phyloP scores from a whole-genome alignment of 64 coral and sea anemone species.

The Montipora efflorescens region DNA sequence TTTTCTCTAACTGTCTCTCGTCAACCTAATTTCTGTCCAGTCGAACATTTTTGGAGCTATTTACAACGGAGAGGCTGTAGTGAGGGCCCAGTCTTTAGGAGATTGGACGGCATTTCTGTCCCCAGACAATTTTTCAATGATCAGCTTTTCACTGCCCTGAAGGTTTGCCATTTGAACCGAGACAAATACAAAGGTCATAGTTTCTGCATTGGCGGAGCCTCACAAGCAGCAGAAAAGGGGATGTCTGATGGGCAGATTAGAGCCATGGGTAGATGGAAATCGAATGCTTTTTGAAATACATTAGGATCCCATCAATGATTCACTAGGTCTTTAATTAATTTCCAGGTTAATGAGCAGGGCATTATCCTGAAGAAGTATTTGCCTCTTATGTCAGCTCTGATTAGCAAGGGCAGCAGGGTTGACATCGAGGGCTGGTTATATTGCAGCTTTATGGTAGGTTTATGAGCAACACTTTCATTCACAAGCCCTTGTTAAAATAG shows the following conservation, averaged over 20 bases:
- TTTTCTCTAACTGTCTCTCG: slow-evolving; percentile 51
- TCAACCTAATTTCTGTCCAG: slow-evolving; percentile 36
- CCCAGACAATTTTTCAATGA: slow-evolving; percentile 34
- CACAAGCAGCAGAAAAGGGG: background rate
- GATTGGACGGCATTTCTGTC: slow-evolving; percentile 25
- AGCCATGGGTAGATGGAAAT: too few species aligned
- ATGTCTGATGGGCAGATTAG: too few species aligned
- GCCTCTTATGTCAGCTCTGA: background rate
- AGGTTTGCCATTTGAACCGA: background rate
- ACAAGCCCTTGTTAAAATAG: background rate
- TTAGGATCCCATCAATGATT: background rate
- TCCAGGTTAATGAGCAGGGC: background rate
- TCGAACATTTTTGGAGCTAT: slow-evolving; percentile 15
- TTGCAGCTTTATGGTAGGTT: background rate
- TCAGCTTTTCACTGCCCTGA: slow-evolving; percentile 18
- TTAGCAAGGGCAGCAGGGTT: background rate
- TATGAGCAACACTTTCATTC: background rate
- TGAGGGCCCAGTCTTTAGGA: slow-evolving; percentile 31
- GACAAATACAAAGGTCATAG: slow-evolving; percentile 21
- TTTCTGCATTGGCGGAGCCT: background rate
- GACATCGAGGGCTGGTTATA: background rate
- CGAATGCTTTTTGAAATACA: background rate
- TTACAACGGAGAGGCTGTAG: slow-evolving; percentile 15
- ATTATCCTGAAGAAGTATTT: background rate
- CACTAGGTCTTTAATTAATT: background rate